Percentiles rank a stretch among this genome's conserved stretches.
phyloP scores from a whole-genome alignment of 2,797 vertebrate genomes.

The Myotis planiceps region DNA sequence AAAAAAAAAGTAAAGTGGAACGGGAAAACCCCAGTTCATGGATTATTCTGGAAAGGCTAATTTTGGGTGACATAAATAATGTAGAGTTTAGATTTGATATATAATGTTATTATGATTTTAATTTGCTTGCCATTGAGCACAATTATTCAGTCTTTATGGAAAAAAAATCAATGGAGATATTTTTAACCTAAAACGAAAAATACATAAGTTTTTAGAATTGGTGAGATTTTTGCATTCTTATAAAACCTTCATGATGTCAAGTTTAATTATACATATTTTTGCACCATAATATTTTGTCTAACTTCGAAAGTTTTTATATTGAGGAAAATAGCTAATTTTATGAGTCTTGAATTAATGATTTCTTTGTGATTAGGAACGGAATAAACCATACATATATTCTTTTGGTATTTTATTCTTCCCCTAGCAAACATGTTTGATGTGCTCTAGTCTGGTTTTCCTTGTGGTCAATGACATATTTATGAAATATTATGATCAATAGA shows the following conservation, averaged over 20 bases:
- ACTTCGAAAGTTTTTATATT: background rate
- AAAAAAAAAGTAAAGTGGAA: background rate
- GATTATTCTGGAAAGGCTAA: background rate
- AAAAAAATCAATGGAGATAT: background rate
- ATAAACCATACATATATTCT: background rate
- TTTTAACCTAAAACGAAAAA: background rate
- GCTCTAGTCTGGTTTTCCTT: background rate
- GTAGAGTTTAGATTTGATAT: background rate
- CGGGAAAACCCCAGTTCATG: background rate
- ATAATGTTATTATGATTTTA: background rate
- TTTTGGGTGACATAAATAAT: background rate
- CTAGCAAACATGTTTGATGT: background rate
- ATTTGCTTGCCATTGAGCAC: background rate
- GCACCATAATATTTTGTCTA: background rate
- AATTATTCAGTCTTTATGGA: background rate
- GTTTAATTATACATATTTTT: background rate
- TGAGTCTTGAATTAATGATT: background rate
- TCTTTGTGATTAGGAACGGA: conserved; percentile 15
- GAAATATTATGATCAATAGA: background rate
- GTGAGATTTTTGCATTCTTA: background rate
- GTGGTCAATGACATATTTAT: background rate
- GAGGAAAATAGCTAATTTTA: background rate
- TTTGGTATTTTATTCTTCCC: background rate
- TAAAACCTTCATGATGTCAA: background rate
- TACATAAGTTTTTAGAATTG: background rate